Base-by-base conservation (phyloP, 2,797 vertebrate genomes). In the Parambassis ranga region DNA sequence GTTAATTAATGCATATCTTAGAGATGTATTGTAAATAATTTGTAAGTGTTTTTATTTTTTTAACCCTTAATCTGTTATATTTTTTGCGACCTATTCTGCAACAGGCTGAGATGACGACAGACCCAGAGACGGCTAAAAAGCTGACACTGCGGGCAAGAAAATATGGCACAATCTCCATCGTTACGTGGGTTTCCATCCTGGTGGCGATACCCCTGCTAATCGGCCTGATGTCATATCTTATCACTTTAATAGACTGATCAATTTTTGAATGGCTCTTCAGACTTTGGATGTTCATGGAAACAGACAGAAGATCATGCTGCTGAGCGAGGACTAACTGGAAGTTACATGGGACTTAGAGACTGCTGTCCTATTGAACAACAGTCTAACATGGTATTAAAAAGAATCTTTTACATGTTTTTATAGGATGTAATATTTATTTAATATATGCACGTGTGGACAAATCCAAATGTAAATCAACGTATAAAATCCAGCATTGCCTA, bases 231-330 rank as follows among this genome's bases (percentile, higher is more conserved):
- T 94, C 94, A 0, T 95, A 90, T 49, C 39, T 93, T 3, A 0
- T 93, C 36, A 92, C 93, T 1, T 77, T 93, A 10, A 39, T 19
- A 43, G 79, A 95, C 63, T 95, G 83, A 94, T 30, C 10, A 7
- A 6, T 35, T 15, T 2, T 0, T 3, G 13, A 37, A 15, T 0
- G 14, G 22, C 33, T 35, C 6, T 2, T 31, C 10, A 15, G 37
- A 23, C 16, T 11, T 4, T n/a, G 19, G 26, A 71, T 56, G 13
- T 27, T 37, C 3, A 24, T 15, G 18, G 18, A 56, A 16, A 61
- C 2, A 0, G 13, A 53, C 10, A 6, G 33, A 5, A 2, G 22
- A 59, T 9, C 3, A 53, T 38, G 48, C 52, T 65, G 43, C 23
- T 26, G 5, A 14, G 23, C 22, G 16, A 9, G 14, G 0, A 15